phyloP scores from a whole-genome alignment of 1,140 invertebrate genomes.

The Lysiphlebus fabarum region DNA sequence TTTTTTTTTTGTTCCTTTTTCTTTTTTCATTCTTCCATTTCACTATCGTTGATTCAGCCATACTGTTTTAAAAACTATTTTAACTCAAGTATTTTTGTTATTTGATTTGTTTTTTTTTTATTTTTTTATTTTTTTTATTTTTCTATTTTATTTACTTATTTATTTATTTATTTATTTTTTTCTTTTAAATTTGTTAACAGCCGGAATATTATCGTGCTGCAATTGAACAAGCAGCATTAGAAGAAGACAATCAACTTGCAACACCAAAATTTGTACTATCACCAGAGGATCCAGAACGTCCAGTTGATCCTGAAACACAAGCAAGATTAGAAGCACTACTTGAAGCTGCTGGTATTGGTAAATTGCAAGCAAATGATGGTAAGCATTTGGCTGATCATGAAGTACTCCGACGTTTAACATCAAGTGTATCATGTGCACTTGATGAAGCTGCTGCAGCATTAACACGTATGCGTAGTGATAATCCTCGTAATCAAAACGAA shows the following conservation, averaged over 20 bases:
- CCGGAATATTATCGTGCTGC: conserved; percentile 64
- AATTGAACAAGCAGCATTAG: conserved; percentile 61
- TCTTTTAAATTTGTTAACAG: conserved; percentile 45
- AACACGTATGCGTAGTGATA: conserved; percentile 89
- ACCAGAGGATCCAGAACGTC: conserved; percentile 69
- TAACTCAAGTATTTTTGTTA: too few relatives aligned
- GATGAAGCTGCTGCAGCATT: conserved; percentile 94
- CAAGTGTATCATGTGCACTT: conserved; percentile 86
- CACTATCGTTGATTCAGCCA: too few relatives aligned
- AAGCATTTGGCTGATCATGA: conserved; percentile 78
- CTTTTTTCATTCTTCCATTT: too few relatives aligned
- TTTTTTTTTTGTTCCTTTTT: too few relatives aligned
- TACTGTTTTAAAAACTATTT: too few relatives aligned
- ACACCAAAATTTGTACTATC: conserved; percentile 76
- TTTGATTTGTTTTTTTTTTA: too few relatives aligned
- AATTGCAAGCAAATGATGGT: conserved; percentile 73
- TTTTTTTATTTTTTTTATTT: neutral
- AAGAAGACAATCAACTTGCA: conserved; percentile 69
- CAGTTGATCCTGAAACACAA: conserved; percentile 87
- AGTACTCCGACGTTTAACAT: conserved; percentile 78
- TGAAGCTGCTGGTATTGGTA: conserved; percentile 77
- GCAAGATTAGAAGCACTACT: conserved; percentile 82
- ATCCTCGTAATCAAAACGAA: conserved; percentile 57
- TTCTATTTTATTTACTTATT: neutral
- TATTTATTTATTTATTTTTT: conserved; percentile 2